phyloP scores from a whole-genome alignment of 23 tunicate genomes.

The Phallusia fumigata region DNA sequence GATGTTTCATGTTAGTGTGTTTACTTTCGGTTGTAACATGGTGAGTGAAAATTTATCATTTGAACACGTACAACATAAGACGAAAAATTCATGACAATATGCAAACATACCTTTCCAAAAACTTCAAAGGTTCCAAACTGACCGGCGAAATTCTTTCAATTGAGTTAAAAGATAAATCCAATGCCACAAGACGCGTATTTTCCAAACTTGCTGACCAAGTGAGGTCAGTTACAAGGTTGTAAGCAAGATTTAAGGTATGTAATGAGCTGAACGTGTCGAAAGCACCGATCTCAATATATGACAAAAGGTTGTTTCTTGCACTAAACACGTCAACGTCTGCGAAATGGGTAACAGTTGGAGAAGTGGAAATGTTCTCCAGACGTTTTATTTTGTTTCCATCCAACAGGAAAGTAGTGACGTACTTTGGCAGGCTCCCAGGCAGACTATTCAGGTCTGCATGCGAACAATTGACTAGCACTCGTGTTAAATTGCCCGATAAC shows the following conservation, averaged over 20 bases:
- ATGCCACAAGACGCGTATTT: background rate
- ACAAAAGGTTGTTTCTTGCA: slow-evolving; percentile 1
- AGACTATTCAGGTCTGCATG: background rate
- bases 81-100: background rate
- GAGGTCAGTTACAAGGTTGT: slow-evolving; percentile 22
- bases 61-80: background rate
- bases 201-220: slow-evolving; percentile 20
- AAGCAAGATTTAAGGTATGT: slow-evolving; percentile 10
- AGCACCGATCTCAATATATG: slow-evolving; percentile 7
- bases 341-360: background rate
- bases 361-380: background rate
- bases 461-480: background rate
- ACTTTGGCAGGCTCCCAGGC: background rate
- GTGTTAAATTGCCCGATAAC: background rate
- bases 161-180: slow-evolving; percentile 43
- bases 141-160: slow-evolving; percentile 5
- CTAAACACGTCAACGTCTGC: background rate
- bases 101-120: slow-evolving; percentile 14
- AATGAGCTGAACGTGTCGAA: background rate
- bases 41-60: background rate
- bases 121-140: slow-evolving; percentile 9
- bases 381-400: background rate
- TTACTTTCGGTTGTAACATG: background rate
- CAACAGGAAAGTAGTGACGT: background rate
- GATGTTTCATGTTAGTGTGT: background rate